Evolutionary conservation across 1,140 invertebrate genomes (phyloP).

Genomic region (Bactericera cockerelli): DNA sequence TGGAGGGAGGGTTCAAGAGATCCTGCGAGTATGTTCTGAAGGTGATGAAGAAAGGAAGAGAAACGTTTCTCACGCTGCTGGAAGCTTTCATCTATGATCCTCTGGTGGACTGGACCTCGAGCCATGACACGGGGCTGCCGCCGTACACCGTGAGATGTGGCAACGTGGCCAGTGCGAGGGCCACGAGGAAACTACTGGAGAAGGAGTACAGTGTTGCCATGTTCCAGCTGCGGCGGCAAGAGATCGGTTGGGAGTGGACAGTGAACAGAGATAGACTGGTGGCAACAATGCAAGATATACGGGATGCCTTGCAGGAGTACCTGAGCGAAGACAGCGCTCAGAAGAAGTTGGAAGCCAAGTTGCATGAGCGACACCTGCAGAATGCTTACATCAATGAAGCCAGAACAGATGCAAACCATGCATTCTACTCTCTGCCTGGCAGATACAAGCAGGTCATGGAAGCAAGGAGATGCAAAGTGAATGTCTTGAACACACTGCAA

Average conservation of each 20-base stretch:
- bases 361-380: conserved; percentile 54
- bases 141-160: background rate
- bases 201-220: conserved; percentile 64
- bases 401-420: conserved; percentile 45
- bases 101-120: conserved; percentile 72
- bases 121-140: conserved; percentile 33
- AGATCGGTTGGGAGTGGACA: conserved; percentile 62
- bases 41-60: conserved; percentile 66
- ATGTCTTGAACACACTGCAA: conserved; percentile 41
- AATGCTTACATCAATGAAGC: conserved; percentile 59
- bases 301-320: conserved; percentile 37
- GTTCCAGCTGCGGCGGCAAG: conserved; percentile 64
- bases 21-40: conserved; percentile 78
- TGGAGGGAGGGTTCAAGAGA: conserved; percentile 79
- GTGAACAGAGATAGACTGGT: conserved; percentile 43
- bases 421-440: conserved; percentile 47
- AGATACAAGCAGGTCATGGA: conserved; percentile 48
- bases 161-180: background rate
- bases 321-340: conserved; percentile 39
- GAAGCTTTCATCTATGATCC: conserved; percentile 93
- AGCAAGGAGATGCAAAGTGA: conserved; percentile 45
- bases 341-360: conserved; percentile 37
- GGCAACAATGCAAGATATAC: conserved; percentile 28
- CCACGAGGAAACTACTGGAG: conserved; percentile 45
- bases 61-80: conserved; percentile 71